Base-by-base conservation (phyloP, 2,888 invertebrate genomes). In the Alviniconcha strummeri region DNA sequence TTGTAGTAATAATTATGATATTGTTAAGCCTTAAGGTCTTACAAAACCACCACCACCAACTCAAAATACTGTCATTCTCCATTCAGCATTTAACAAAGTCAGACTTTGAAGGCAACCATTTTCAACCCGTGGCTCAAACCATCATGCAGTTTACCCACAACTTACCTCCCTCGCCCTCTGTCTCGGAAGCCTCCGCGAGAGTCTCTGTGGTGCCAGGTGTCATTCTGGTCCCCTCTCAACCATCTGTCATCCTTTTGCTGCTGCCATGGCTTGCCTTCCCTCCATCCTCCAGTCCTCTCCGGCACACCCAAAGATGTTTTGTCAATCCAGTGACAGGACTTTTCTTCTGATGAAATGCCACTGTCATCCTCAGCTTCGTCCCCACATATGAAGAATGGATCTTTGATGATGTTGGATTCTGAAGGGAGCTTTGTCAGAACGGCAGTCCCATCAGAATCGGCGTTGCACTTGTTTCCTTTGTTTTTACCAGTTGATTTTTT, bases 341-440 rank as follows among this genome's bases (percentile, higher is more conserved):
- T 72, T 19, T 8, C n/a, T 6, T 77, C 57, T n/a, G 36, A 36
- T 36, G 36, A 36, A 36, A 36, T 36, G 36, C 36, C 36, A 36
- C 56, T 55, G 5, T 6, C 56, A n/a, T 67, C 19, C 11, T 80
- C 69, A 13, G 17, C 57, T 55, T 82, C 64, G 52, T 80, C 57
- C 17, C 56, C 83, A 2, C 56, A 78, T 5, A 82, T 69, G 78
- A 86, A 86, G 76, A 86, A 86, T 13, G 84, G 82, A 78, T 86
- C 85, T 72, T 83, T 83, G 17, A 75, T 74, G 56, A 81, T 75
- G 67, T 84, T 85, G 67, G 67, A 36, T 56, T 69, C 79, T 15
- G 64, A 9, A 9, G 67, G 36, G 36, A 64, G 13, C 67, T 60
- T n/a, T 11, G 19, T 8, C 15, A 79, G 64, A 60, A 79, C 57